A percentile compares a stretch with the other conserved stretches of the same genome.
These are phyloP conservation scores for Mungos mungo DNA, from an alignment of 2,113 vertebrate species.

Conservation along the genomic window DNA sequence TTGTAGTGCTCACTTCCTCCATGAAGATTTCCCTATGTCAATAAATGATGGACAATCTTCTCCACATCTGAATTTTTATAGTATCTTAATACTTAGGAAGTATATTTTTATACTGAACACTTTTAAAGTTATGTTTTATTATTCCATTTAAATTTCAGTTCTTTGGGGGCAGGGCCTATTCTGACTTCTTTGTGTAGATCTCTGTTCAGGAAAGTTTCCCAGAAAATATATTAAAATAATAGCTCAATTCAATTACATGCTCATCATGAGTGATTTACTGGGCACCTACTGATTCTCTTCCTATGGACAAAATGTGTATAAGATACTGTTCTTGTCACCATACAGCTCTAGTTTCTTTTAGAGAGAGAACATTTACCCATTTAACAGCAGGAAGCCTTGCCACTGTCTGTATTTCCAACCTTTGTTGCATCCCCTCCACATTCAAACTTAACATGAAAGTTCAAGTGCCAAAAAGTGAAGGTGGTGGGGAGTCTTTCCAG, in stretches of 20 bases:
- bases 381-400: background rate
- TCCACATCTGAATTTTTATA: background rate
- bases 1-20: background rate
- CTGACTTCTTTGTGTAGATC: background rate
- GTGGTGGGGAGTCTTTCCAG: constrained; percentile 20
- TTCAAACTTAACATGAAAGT: constrained; percentile 18
- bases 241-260: background rate
- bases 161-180: background rate
- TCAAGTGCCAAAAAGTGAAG: background rate
- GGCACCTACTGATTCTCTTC: background rate
- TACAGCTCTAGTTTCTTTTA: background rate
- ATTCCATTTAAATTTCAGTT: background rate
- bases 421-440: background rate
- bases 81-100: background rate
- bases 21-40: background rate
- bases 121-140: background rate
- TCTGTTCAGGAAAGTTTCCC: background rate
- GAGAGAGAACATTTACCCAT: background rate
- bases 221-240: background rate
- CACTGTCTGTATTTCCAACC: background rate
- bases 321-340: background rate
- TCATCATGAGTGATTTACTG: background rate
- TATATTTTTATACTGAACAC: background rate
- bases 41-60: background rate
- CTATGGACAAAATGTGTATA: background rate